Evolutionary conservation across 1,140 invertebrate genomes (phyloP), one percentile per base, ranked within the genome.

Genomic region (Drosophila athabasca): DNA sequence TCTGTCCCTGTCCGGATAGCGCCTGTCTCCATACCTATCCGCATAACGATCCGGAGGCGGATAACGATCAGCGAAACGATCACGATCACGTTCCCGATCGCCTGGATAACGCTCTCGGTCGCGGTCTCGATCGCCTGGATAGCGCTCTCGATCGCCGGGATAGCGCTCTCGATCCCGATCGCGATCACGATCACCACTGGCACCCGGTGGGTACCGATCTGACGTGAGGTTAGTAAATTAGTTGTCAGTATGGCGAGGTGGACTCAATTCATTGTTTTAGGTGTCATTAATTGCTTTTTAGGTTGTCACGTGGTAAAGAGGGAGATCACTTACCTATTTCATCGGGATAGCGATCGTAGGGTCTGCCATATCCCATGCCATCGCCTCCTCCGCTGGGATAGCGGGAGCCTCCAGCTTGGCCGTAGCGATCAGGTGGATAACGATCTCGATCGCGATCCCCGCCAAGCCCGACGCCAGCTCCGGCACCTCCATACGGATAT

Each of bases 131-230:
- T 88, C 91, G 53, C 90, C 90, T 48, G 62, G 83, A 73, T 89
- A 90, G 0, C 81, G 92, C 62, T 92, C 90, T 51, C 89, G 76
- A 62, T 88, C 90, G 45, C 90, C 90, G 48, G 62, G 83, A 73
- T 89, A 90, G 0, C 82, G 92, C 62, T 92, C 90, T 51, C 89
- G 79, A 61, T 88, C 90, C 22, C 74, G 58, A 26, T 79, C 68
- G 11, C 72, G 62, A 58, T 81, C 76, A 31, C 66, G 92, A 85
- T 58, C 92, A 81, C 85, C 92, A 92, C 83, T 92, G 88, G 57
- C 93, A 64, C 74, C 62, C 46, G 64, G 26, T 48, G 92, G 92
- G 55, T 91, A 92, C 78, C 92, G 90, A 90, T 87, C 82, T 87
- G 59, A 44, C 49, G 49, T 53, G 15, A 58, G 39, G 80, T 90